Base-by-base conservation (phyloP, 2,113 vertebrate genomes). In the Brachyistius frenatus region DNA sequence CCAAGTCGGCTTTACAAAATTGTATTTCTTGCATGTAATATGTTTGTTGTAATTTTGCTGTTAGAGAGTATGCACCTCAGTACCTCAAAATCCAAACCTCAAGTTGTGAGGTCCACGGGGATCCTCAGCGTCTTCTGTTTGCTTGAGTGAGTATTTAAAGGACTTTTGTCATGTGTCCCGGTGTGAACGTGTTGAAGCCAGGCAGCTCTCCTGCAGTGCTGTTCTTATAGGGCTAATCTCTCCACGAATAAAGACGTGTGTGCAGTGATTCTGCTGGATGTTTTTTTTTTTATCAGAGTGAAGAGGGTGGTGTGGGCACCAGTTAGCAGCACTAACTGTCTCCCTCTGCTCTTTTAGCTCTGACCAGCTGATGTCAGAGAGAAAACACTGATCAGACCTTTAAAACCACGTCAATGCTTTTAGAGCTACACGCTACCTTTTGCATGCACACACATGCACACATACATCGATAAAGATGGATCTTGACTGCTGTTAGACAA, bases 291-390 rank as follows among this genome's bases (percentile, higher is more conserved):
- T 56, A 49, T 73, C 54, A 49, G 31, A 61, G 66, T 52, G 70
- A 76, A 61, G 75, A 61, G 65, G 14, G 30, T 49, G 13, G 67
- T 2, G 66, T 85, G 58, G 78, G 81, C 76, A 76, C 76, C 66
- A 56, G 23, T 71, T 65, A 76, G 55, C 57, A 31, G 5, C 7
- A 10, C 53, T 68, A 41, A 33, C 66, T 52, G 30, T 56, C 56
- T 80, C 44, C n/a, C 33, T 69, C 49, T 76, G 70, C 65, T 75
- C 61, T 73, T 76, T 81, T 54, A 69, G 50, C 49, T 79, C 41
- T 16, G 15, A 60, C 67, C 71, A 66, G 52, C 61, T 74, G 50
- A 53, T 77, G 67, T 60, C 16, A 16, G 32, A 60, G 50, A 9
- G 15, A 73, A 67, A 82, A 64, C 31, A 67, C 35, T 16, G 30